Evolutionary conservation across 2,797 vertebrate species (phyloP).

Genomic region (Muraenolepis orangiensis): DNA sequence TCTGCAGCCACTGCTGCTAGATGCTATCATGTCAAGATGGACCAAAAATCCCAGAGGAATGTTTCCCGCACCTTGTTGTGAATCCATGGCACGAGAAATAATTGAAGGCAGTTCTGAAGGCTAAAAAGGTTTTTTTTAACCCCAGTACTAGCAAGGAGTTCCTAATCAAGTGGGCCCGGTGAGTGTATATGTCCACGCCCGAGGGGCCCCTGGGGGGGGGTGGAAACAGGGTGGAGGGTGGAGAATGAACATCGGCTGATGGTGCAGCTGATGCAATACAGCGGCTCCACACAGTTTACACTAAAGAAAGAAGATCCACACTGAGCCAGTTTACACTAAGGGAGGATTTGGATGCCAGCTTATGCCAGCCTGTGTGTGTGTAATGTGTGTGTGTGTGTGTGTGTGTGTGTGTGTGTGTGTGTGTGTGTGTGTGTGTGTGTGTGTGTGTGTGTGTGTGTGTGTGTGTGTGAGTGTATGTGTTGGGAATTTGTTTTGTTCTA

Average conservation of each 20-base stretch:
- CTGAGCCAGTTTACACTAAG: constrained; percentile 1
- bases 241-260: not conserved
- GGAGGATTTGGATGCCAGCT: not conserved
- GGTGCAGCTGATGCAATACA: constrained; percentile 17
- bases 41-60: too few relatives aligned
- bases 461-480: not conserved
- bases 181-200: too few relatives aligned
- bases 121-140: too few relatives aligned
- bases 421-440: not conserved
- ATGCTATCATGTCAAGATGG: too few relatives aligned
- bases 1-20: too few relatives aligned
- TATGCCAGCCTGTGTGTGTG: not conserved
- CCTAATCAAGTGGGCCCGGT: too few relatives aligned
- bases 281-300: too few relatives aligned
- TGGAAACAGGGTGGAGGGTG: not conserved
- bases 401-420: not conserved
- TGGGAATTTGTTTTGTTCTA: not conserved
- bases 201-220: not conserved
- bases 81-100: too few relatives aligned
- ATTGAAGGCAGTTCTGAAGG: too few relatives aligned
- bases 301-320: constrained; percentile 7
- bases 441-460: not conserved
- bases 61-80: too few relatives aligned
- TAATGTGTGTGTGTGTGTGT: not conserved
- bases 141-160: too few relatives aligned